Percentiles rank a stretch among this genome's conserved stretches.
Evolutionary conservation across 1,140 invertebrate genomes (phyloP).

Genomic region (Cherax destructor): DNA sequence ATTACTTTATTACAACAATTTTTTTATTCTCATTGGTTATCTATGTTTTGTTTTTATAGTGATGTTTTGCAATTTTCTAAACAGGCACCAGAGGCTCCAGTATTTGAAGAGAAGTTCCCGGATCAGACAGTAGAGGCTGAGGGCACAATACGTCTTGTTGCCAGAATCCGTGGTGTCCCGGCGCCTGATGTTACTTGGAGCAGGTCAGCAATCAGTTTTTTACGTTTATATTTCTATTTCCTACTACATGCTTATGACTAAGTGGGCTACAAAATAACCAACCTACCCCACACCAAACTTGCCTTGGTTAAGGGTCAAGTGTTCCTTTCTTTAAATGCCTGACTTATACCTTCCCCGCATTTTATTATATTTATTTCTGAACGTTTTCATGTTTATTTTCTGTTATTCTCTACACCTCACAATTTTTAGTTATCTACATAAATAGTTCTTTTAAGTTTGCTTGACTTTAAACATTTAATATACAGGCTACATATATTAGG

Average conservation of each 20-base stretch:
- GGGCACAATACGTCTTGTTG: constrained; percentile 85
- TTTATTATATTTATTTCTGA: constrained; percentile 10
- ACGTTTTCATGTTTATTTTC: not conserved
- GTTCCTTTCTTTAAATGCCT: not conserved
- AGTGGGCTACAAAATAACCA: not conserved
- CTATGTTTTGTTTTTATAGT: not conserved
- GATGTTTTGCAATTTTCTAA: constrained; percentile 65
- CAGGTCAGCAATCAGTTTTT: constrained; percentile 76
- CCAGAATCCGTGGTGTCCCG: constrained; percentile 92
- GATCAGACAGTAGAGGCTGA: constrained; percentile 89
- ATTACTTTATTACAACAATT: not conserved
- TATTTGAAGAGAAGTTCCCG: constrained; percentile 91
- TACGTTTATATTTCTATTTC: not conserved
- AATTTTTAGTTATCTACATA: not conserved
- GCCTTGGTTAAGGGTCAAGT: not conserved
- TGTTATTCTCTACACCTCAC: not conserved
- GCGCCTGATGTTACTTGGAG: constrained; percentile 92
- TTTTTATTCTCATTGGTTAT: not conserved
- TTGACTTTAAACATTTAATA: not conserved
- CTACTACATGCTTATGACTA: not conserved
- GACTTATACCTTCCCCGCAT: not conserved
- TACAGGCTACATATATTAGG: not conserved
- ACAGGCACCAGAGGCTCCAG: constrained; percentile 85
- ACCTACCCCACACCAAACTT: not conserved
- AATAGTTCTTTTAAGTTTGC: not conserved